Conservation (phyloP, 2,113 vertebrate genomes). For the Parotia lawesii region DNA sequence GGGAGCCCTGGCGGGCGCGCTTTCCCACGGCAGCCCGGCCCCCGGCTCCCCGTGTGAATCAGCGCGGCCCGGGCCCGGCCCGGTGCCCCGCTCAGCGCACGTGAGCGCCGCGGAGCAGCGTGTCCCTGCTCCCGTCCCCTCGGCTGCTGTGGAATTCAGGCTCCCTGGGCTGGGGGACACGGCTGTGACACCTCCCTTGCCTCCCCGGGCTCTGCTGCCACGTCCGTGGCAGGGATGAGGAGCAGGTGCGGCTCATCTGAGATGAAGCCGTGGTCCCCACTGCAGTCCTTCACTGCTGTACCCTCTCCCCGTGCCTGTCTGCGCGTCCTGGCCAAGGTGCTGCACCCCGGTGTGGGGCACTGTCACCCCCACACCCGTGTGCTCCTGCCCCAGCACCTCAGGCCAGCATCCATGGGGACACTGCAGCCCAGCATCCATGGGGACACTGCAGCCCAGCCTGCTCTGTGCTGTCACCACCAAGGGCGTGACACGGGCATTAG, state of each 20-base stretch:
- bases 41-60: slow-evolving; percentile 1
- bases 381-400: neutral
- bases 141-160: rapidly evolving
- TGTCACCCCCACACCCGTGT: rapidly evolving
- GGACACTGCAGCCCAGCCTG: neutral
- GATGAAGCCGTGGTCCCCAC: rapidly evolving
- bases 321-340: rapidly evolving
- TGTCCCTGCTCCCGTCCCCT: neutral
- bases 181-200: neutral
- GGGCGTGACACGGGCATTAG: neutral
- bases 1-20: slow-evolving; percentile 58
- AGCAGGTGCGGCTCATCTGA: rapidly evolving
- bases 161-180: neutral
- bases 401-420: neutral
- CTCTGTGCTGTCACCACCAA: neutral
- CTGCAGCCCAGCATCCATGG: neutral
- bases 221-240: rapidly evolving
- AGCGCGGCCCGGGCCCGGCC: neutral
- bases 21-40: slow-evolving; percentile 71
- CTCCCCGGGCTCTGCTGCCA: rapidly evolving
- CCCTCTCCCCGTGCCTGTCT: neutral
- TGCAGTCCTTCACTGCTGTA: neutral
- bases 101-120: rapidly evolving
- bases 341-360: rapidly evolving
- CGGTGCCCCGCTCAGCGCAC: neutral